These are phyloP conservation scores for Nematolebias whitei DNA, from an alignment of 2,113 vertebrate genomes.

Conservation along the genomic window DNA sequence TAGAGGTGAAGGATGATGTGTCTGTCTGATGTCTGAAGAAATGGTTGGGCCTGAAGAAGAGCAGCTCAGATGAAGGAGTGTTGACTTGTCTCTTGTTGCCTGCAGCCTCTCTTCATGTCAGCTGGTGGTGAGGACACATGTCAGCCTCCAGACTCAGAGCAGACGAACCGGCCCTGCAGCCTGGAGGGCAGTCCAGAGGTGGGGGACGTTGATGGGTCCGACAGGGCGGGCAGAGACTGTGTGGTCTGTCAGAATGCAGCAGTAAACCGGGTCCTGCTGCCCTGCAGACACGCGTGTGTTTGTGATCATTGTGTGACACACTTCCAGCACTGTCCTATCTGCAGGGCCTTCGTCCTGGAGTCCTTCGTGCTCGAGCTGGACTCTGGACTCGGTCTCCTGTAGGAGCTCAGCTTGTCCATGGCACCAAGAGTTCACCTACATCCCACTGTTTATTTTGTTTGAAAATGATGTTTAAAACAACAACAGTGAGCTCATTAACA, in stretches of 20 bases:
- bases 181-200: constrained; percentile 19
- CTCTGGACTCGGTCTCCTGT: neutral
- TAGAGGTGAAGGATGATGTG: no score
- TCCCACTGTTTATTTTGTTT: no score
- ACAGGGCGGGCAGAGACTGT: constrained; percentile 85
- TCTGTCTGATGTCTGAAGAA: no score
- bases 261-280: constrained; percentile 91
- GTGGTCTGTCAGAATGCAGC: constrained; percentile 93
- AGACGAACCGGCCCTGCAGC: neutral
- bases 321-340: constrained; percentile 95
- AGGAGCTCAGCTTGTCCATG: no score
- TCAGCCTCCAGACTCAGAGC: neutral
- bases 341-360: constrained; percentile 89
- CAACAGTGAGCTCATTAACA: no score
- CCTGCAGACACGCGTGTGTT: constrained; percentile 92
- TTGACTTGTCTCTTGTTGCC: neutral
- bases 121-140: constrained; percentile 70
- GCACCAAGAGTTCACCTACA: no score
- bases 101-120: constrained; percentile 96
- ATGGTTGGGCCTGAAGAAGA: no score
- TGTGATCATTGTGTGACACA: constrained; percentile 86
- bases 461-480: no score
- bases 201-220: constrained; percentile 72
- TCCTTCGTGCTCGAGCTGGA: constrained; percentile 84
- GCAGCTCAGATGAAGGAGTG: no score